Evolutionary conservation across 2,797 vertebrate genomes (phyloP), one percentile per base, ranked within the genome.

Genomic region (Platalea minor): DNA sequence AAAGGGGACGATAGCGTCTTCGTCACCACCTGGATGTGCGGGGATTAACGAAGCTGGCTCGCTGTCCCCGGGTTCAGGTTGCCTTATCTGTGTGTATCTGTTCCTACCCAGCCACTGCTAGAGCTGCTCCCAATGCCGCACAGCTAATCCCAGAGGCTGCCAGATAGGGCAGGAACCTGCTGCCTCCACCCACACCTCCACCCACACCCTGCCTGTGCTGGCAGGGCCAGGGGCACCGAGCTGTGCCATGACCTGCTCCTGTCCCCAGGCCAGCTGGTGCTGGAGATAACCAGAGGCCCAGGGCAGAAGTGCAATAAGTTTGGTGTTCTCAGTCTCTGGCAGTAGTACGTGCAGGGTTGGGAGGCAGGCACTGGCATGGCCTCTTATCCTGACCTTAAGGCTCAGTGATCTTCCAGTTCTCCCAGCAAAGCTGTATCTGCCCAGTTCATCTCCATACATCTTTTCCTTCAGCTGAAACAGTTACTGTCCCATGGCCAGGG

Each of bases 1-100:
- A 88, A 43, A 29, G 13, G 31, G 61, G n/a, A 86, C 10, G 11
- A 92, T 3, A 92, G 57, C 3, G 1, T 86, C 83, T 93, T 86
- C 16, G 0, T 78, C 51, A 91, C 85, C 0, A 2, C 79, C 85
- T 78, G 80, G 77, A 63, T 78, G 88, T 28, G 2, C 1, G 1
- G 79, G 80, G 82, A 83, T 97, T 97, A 96, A 93, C 5, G 10
- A 73, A 94, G 67, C 89, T 77, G 85, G 65, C 63, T 93, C 7
- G 11, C 68, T 70, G 41, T 91, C 64, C 83, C 67, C 46, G 68
- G 64, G 77, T 77, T 96, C 90, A 77, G 92, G 93, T 83, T 92
- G 89, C 94, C 78, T 94, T 95, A 94, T 94, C 95, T 89, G 79
- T 59, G 68, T 93, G 83, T 90, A 88, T 84, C 95, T 94, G 68